phyloP scores from a whole-genome alignment of 2,113 vertebrate species.

The Pterocles orientalis region DNA sequence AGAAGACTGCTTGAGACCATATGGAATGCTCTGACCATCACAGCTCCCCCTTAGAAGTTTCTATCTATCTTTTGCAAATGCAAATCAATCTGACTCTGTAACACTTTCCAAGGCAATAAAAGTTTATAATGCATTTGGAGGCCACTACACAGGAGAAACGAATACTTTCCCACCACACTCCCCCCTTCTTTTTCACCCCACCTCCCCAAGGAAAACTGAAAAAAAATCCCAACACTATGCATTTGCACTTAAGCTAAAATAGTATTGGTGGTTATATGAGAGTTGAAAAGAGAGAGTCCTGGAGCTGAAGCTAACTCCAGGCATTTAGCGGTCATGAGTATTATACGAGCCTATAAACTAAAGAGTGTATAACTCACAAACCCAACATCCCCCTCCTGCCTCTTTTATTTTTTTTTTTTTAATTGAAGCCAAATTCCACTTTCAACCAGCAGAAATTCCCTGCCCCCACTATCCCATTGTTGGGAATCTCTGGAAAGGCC shows the following conservation, averaged over 20 bases:
- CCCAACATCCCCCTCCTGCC: background rate
- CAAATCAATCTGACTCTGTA: conserved; percentile 1
- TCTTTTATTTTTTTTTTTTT: background rate
- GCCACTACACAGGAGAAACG: background rate
- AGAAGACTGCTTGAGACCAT: conserved; percentile 8
- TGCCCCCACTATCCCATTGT: background rate
- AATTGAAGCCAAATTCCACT: conserved; percentile 49
- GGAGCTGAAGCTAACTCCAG: background rate
- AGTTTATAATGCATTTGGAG: conserved; percentile 13
- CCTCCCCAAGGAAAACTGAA: background rate
- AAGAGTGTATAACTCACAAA: background rate
- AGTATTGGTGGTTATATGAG: background rate
- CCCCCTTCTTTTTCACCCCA: background rate
- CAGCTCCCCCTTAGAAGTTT: conserved; percentile 1
- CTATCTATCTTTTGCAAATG: conserved; percentile 19
- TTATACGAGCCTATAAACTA: conserved; percentile 14
- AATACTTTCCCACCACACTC: background rate
- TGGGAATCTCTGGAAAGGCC: conserved; percentile 12
- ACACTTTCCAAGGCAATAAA: conserved; percentile 37
- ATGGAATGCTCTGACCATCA: conserved; percentile 29
- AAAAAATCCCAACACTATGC: background rate
- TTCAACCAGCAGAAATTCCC: background rate
- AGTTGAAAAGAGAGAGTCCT: background rate
- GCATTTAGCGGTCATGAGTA: background rate
- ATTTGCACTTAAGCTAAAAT: conserved; percentile 17